Base-by-base conservation (phyloP, 2,113 vertebrate genomes). In the Zosterops japonicus region DNA sequence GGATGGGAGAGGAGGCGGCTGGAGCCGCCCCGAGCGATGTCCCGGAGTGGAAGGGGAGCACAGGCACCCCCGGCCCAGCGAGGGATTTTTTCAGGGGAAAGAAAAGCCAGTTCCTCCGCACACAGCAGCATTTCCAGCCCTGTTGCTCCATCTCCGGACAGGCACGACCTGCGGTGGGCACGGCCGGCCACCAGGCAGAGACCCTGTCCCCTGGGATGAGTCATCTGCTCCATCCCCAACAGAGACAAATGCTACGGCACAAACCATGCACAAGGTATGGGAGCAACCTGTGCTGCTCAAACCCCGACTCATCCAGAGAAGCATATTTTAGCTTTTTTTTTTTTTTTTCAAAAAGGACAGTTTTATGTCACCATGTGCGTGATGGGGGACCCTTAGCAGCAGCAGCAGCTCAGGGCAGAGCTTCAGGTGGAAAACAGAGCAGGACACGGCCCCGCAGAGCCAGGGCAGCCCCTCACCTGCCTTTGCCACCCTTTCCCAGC, bases 341-440 rank as follows among this genome's bases (percentile, higher is more conserved):
- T n/a, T n/a, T n/a, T n/a, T n/a, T n/a, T 89, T 87, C 69, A 19
- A 36, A 78, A 91, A 33, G 31, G 31, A 36, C 28, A 2, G 23
- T 7, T 87, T 71, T 42, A 27, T 84, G 28, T 27, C 56, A 8
- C 42, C 59, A 46, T 4, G 46, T 15, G 46, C 0, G 0, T 11
- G 42, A 23, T 8, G 8, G 6, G 14, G 25, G 11, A 35, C 11
- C 1, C 36, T 29, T 13, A 6, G 11, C 47, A 76, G 71, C 36
- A 71, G 67, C 49, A 36, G 57, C 8, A 42, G 56, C 39, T 69
- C 5, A 3, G 27, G 49, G 29, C 53, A 90, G n/a, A 77, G 24
- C 31, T 61, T 24, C 14, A 29, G 42, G 36, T 17, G 4, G 8
- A 47, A 77, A 53, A 28, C 39, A 56, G 74, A 77, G 52, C 39